A percentile compares a stretch with the other conserved stretches of the same genome.
phyloP scores from a whole-genome alignment of 2,888 invertebrate genomes.

The Adelphocoris suturalis region DNA sequence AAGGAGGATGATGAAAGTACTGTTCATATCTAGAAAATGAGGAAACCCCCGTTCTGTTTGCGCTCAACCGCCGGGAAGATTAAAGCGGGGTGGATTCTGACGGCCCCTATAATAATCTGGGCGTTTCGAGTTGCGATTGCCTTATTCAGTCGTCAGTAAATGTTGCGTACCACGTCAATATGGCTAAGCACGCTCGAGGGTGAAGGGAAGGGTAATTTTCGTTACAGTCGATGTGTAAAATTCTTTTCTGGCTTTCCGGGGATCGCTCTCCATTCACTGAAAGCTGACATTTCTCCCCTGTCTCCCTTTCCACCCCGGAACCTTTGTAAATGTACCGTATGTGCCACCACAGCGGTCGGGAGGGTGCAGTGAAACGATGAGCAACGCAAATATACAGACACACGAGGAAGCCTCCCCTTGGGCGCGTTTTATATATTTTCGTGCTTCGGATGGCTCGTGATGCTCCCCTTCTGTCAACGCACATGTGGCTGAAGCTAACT shows the following conservation, averaged over 20 bases:
- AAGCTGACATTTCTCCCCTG: conserved; percentile 7
- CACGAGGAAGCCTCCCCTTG: neutral
- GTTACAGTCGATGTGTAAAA: conserved; percentile 47
- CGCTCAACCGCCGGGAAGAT: neutral
- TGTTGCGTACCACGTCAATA: conserved; percentile 17
- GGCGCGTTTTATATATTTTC: conserved; percentile 21
- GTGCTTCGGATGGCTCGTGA: neutral
- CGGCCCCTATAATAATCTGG: neutral
- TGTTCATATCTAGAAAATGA: neutral
- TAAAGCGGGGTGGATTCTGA: conserved; percentile 6
- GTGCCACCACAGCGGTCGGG: conserved; percentile 5
- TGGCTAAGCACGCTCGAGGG: neutral
- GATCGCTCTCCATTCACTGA: conserved; percentile 17
- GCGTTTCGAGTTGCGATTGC: conserved; percentile 7
- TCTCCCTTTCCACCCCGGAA: neutral
- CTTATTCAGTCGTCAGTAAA: conserved; percentile 11
- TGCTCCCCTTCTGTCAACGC: neutral
- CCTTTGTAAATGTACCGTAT: conserved; percentile 28
- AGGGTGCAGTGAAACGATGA: conserved; percentile 27
- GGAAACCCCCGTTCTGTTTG: neutral
- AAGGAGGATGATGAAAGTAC: neutral
- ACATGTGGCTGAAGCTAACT: conserved; percentile 52
- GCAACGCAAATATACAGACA: conserved; percentile 12
- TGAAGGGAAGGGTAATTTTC: conserved; percentile 29
- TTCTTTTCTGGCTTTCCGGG: conserved; percentile 31